Evolutionary conservation across 2,797 vertebrate species (phyloP).

Genomic region (Rhinichthys osculus): DNA sequence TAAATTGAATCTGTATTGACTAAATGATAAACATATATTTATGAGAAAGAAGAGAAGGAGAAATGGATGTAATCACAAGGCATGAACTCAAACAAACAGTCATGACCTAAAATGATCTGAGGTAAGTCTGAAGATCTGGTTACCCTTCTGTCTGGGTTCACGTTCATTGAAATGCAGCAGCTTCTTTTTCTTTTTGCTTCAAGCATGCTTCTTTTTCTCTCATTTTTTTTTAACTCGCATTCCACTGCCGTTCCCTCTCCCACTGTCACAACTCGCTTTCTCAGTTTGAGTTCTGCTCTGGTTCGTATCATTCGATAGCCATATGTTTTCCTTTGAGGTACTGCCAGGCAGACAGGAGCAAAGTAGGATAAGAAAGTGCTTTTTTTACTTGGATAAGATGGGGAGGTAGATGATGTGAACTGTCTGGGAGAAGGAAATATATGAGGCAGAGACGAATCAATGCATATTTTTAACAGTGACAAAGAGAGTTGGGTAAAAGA

Average conservation of each 20-base stretch:
- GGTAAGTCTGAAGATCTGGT: constrained; percentile 20
- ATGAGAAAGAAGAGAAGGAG: not conserved
- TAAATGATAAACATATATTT: not conserved
- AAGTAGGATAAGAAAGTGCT: constrained; percentile 17
- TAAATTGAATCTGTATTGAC: not conserved
- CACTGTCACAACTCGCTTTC: constrained; percentile 14
- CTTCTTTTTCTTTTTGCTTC: constrained; percentile 19
- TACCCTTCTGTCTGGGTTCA: not conserved
- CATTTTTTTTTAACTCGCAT: not conserved
- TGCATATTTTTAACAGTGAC: constrained; percentile 1
- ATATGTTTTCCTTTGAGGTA: constrained; percentile 50
- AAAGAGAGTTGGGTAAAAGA: not conserved
- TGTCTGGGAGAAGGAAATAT: constrained; percentile 10
- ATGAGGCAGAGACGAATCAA: not conserved
- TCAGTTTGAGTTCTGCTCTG: constrained; percentile 26
- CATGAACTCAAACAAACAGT: constrained; percentile 23
- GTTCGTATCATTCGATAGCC: constrained; percentile 39
- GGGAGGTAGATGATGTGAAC: constrained; percentile 16
- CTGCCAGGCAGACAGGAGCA: constrained; percentile 41
- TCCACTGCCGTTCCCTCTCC: constrained; percentile 8
- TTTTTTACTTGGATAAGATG: constrained; percentile 32
- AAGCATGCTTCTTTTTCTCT: not conserved
- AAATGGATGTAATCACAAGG: not conserved
- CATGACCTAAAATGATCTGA: constrained; percentile 1
- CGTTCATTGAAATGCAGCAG: constrained; percentile 22